Evolutionary conservation across 2,797 vertebrate species (phyloP), one percentile per base, ranked within the genome.

Genomic region (Gambusia yucatana): DNA sequence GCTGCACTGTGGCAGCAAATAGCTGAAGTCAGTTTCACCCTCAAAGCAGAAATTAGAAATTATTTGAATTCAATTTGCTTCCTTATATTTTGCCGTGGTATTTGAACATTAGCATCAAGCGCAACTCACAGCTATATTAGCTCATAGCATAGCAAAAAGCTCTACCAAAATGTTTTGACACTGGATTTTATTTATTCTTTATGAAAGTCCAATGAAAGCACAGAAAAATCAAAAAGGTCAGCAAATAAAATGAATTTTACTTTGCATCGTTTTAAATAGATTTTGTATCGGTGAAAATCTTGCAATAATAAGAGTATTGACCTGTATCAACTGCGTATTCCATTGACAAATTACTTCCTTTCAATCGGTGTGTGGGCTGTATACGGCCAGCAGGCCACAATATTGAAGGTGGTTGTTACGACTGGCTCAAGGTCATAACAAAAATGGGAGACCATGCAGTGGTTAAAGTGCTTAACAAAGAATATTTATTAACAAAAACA

Each of bases 1-100:
- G 70, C 85, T 87, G 87, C 82, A 86, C 33, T 69, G 75, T 41
- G 20, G 72, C 72, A 78, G 44, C 70, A 79, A 59, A 80, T 61
- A 75, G 43, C 63, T 77, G 41, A 47, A 70, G 73, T 72, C 46
- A 57, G 72, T 50, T 11, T 33, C 61, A 25, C 52, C 46, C 30
- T 61, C 5, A 16, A 36, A 48, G 57, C 44, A 47, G 28, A 46
- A 52, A 52, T 52, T 3, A 52, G 1, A 52, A 25, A 52, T 55
- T 4, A 9, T 22, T 14, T 70, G 46, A 76, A 69, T 47, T 52
- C 43, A 65, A 17, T 43, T 30, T 4, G 4, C n/a, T 36, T 1
- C 65, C 36, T 67, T 30, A 14, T 14, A 48, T 25, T 44, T 52
- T 46, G 52, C 16, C 48, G n/a, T 52, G 16, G 25, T 70, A 71